phyloP scores from a whole-genome alignment of 2,888 invertebrate species.

The Tiphia femorata region DNA sequence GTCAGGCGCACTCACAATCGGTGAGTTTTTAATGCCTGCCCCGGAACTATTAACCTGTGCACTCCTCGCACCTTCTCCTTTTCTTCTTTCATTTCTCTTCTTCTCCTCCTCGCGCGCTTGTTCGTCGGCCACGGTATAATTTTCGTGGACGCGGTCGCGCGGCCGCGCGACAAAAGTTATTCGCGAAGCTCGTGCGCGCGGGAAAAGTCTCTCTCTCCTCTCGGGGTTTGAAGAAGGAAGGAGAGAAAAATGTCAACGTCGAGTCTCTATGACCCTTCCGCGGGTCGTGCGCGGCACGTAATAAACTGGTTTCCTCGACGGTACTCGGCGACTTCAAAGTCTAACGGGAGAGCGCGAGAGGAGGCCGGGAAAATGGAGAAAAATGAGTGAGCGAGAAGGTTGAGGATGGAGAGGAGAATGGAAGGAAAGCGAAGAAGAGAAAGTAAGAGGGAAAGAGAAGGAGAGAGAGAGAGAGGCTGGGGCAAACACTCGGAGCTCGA shows the following conservation, averaged over 20 bases:
- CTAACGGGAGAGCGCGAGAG: conserved; percentile 11
- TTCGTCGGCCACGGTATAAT: too few species aligned
- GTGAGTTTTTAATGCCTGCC: conserved; percentile 3
- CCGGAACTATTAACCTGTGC: conserved; percentile 19
- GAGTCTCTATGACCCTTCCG: conserved; percentile 8
- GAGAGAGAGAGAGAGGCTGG: conserved; percentile 20
- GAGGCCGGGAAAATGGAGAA: background rate
- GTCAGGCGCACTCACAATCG: conserved; percentile 6
- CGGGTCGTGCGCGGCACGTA: conserved; percentile 8
- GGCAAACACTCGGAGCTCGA: conserved; percentile 26
- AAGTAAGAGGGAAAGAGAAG: conserved; percentile 7
- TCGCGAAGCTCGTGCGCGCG: background rate
- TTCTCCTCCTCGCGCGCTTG: background rate
- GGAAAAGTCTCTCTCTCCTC: background rate
- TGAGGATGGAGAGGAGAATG: background rate
- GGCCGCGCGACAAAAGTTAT: too few species aligned
- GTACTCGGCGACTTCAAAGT: conserved; percentile 31
- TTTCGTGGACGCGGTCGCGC: too few species aligned
- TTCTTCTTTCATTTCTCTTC: background rate
- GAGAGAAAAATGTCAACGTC: conserved; percentile 5
- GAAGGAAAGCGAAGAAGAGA: conserved; percentile 3
- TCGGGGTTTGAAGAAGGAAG: too few species aligned
- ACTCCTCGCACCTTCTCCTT: background rate
- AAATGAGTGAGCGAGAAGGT: background rate
- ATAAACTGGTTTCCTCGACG: conserved; percentile 38